These are phyloP conservation scores for Scomber scombrus DNA, from an alignment of 2,113 vertebrate species.

Conservation along the genomic window DNA sequence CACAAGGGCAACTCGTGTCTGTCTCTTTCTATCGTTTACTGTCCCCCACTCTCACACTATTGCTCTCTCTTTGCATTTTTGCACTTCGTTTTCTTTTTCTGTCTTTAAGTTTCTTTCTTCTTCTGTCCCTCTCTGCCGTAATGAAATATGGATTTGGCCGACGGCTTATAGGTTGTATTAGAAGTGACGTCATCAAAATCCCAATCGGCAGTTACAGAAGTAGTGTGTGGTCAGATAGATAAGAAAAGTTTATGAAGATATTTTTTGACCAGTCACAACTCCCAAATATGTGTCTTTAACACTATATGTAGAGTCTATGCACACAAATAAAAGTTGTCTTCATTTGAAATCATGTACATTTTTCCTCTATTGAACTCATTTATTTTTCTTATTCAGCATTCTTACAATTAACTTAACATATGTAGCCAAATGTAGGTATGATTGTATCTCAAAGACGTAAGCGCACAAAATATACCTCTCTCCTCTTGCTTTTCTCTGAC, in stretches of 20 bases:
- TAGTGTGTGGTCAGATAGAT: neutral
- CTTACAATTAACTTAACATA: neutral
- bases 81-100: conserved; percentile 33
- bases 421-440: neutral
- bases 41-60: conserved; percentile 22
- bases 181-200: conserved; percentile 16
- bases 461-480: neutral
- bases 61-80: conserved; percentile 41
- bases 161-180: conserved; percentile 20
- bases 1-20: conserved; percentile 59
- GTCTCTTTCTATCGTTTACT: conserved; percentile 39
- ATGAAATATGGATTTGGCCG: conserved; percentile 25
- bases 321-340: neutral
- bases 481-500: conserved; percentile 30
- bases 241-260: neutral
- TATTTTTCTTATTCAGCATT: neutral
- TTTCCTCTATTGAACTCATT: neutral
- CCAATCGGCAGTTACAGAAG: neutral
- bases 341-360: neutral
- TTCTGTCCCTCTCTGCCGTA: neutral
- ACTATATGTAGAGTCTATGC: neutral
- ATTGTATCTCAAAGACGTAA: neutral
- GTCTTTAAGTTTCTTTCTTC: conserved; percentile 13
- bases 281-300: neutral
- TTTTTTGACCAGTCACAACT: neutral